Base-by-base conservation (phyloP, 2,113 vertebrate genomes). In the Notothenia rossii region DNA sequence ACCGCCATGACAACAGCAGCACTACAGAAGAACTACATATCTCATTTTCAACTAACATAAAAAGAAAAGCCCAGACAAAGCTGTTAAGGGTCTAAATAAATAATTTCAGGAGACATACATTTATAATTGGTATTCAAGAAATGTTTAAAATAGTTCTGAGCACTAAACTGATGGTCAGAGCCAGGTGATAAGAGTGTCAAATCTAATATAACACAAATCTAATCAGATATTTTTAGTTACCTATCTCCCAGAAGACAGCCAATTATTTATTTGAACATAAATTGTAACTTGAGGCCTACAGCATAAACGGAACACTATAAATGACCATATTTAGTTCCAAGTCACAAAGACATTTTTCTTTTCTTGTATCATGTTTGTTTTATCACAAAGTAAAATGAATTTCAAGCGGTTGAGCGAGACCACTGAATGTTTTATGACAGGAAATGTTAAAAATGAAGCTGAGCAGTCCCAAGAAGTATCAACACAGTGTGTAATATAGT, bases 1-100 rank as follows among this genome's bases (percentile, higher is more conserved):
- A 83, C 73, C 29, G 55, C 81, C 40, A 43, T 1, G 68, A 72
- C 75, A 53, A 22, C 69, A 74, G 45, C 12, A 33, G 62, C 69
- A 84, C 61, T 4, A 18, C 64, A 53, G 72, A 58, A 33, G 65
- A 77, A 53, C 73, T 53, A 56, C 43, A 45, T 4, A 1, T 59
- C 45, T 80, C 65, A 48, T 50, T 63, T 77, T 49, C 2, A 72
- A 5, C 45, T 68, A 2, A 25, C n/a, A 51, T 6, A 13, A 43
- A 61, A 46, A 46, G 2, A 14, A 45, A 69, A 61, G 5, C 12
- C 29, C 0, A 40, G 45, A 1, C 9, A 11, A 9, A 1, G 3
- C 29, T 48, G 10, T 73, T 10, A 55, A 13, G 59, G 14, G 29
- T 15, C 45, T 15, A 29, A n/a, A 8, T 40, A 20, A 43, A 25